Base-by-base conservation (phyloP, 2,797 vertebrate species). In the Neosilurus mollespiculum region DNA sequence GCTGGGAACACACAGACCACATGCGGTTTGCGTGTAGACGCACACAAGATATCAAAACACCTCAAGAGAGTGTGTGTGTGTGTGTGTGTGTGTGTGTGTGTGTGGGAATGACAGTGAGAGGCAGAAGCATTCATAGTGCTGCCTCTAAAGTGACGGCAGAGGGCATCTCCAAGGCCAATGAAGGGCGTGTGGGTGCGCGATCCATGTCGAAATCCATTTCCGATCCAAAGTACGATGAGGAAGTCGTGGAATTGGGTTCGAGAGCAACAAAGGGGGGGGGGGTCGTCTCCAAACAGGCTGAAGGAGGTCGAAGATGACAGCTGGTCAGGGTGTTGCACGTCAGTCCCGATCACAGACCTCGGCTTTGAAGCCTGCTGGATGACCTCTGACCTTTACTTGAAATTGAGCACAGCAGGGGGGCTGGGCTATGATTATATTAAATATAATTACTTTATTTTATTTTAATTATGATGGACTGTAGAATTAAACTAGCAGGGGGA, bases 1-100 rank as follows among this genome's bases (percentile, higher is more conserved):
- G 87, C 88, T 91, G 87, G 83, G 81, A 82, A 62, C 76, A 59
- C 81, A 83, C 82, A 71, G 75, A 77, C 81, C 81, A 79, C 70
- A 56, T 80, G 58, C 85, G 58, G 56, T 14, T 62, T 26, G 26
- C 43, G 56, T 71, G 54, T 66, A 58, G 34, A 22, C 34, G 20
- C 58, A 76, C 53, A 59, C 53, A 72, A 53, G n/a, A 72, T 26
- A 72, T 76, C 53, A 76, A 76, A 76, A 76, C 26, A 76, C 20
- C 49, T 10, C 5, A 6, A 15, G 20, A n/a, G 51, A 9, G 16
- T 16, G 62, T 14, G 65, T 9, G 6, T 34, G 65, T 37, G 8
- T 10, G 67, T 72, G n/a, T 24, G 51, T 73, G 70, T 54, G 58
- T 58, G 56, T 1, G 16, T 58, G n/a, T 24, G 22, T 15, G 58